These are phyloP conservation scores for Cairina moschata DNA, from an alignment of 2,113 vertebrate species.

Conservation along the genomic window DNA sequence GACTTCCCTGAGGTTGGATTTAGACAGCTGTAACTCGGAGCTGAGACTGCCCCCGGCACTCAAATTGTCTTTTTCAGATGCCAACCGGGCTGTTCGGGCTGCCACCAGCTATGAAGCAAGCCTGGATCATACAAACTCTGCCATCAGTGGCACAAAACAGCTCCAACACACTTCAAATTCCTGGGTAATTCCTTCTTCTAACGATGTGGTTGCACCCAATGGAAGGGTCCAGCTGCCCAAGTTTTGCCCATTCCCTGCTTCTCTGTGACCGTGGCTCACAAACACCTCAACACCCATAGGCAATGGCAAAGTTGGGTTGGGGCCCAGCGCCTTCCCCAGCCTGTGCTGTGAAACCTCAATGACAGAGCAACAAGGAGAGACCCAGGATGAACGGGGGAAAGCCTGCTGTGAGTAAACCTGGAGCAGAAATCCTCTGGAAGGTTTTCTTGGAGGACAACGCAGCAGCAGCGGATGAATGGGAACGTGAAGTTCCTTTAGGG, in stretches of 20 bases:
- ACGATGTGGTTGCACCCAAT: fast-evolving
- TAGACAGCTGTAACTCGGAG: constrained; percentile 9
- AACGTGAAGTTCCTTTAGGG: not conserved
- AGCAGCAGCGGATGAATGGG: not conserved
- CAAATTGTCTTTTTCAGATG: not conserved
- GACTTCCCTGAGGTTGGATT: not conserved
- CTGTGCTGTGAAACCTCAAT: not conserved
- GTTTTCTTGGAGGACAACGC: fast-evolving
- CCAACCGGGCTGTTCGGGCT: not conserved
- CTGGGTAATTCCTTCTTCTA: fast-evolving
- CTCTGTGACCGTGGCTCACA: not conserved
- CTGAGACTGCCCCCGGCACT: not conserved
- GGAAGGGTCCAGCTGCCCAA: not conserved
- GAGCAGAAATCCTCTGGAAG: not conserved
- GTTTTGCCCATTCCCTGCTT: not conserved
- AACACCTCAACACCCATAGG: not conserved
- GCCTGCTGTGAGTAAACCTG: not conserved
- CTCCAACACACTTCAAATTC: not conserved
- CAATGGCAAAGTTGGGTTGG: not conserved
- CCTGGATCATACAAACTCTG: not conserved
- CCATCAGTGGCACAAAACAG: not conserved
- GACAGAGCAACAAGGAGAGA: not conserved
- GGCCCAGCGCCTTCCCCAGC: not conserved
- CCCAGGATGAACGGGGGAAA: not conserved
- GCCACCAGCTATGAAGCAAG: not conserved